Evolutionary conservation across 2,888 invertebrate genomes (phyloP).

Genomic region (Gari tellinella): DNA sequence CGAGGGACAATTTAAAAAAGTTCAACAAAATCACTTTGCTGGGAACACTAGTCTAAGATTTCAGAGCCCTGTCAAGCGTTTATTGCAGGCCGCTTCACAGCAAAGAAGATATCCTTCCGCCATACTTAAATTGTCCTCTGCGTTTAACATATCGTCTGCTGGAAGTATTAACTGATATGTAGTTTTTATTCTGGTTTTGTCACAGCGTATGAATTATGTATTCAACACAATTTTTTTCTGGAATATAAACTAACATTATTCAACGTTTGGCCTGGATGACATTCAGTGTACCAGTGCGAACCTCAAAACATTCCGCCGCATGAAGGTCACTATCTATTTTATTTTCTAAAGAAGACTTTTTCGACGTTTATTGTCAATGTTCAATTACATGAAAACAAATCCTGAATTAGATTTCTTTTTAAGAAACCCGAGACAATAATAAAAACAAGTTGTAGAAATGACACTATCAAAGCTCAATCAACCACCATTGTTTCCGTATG

Average conservation of each 20-base stretch:
- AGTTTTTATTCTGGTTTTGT: no score
- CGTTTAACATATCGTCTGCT: no score
- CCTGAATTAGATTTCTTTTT: constrained; percentile 60
- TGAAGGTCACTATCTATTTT: constrained; percentile 28
- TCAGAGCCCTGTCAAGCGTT: constrained; percentile 3
- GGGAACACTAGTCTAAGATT: background rate
- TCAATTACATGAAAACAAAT: constrained; percentile 61
- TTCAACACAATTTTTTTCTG: no score
- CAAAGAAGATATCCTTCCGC: no score
- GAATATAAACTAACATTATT: no score
- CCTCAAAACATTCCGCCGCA: constrained; percentile 7
- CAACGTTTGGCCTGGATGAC: no score
- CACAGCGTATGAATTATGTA: no score
- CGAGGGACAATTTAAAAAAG: no score
- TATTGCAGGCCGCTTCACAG: background rate
- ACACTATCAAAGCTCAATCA: constrained; percentile 58
- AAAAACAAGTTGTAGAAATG: constrained; percentile 54
- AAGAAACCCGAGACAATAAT: constrained; percentile 64
- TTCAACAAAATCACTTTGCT: no score
- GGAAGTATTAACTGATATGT: no score
- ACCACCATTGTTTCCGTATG: constrained; percentile 43
- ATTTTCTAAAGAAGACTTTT: constrained; percentile 43
- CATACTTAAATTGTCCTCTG: no score
- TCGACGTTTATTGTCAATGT: constrained; percentile 52
- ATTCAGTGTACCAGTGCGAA: no score